Evolutionary conservation across 2,113 vertebrate genomes (phyloP), one percentile per base, ranked within the genome.

Genomic region (Vidua chalybeata): DNA sequence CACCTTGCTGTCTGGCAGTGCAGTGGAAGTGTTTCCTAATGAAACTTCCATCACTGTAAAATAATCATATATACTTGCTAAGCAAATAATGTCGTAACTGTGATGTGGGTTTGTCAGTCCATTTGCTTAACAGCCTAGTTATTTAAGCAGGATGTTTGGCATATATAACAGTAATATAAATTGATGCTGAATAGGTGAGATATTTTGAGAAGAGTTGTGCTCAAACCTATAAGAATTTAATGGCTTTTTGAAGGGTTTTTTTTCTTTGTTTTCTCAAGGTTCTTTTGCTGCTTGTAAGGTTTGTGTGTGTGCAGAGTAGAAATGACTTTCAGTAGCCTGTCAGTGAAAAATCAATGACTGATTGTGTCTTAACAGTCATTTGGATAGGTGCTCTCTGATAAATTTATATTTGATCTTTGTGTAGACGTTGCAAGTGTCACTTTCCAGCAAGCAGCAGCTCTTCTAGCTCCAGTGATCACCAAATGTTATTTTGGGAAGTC

Each of bases 81-180:
- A 80, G 63, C 28, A 89, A 96, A 69, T 91, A 83, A 58, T 54
- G 35, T 73, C 15, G 15, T 87, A 94, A 75, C 80, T 84, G 58
- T 46, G 35, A 48, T 31, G 41, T 77, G 68, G 51, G 43, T 66
- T 84, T 91, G 62, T 56, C 59, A 71, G 66, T 77, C 37, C 59
- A 20, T 93, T 97, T 95, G 88, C 88, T 91, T 81, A 79, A 78
- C 56, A 66, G n/a, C 56, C 37, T 59, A 91, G 62, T 89, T 93
- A 59, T 43, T 84, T 63, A 77, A 74, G 51, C 56, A 95, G 93
- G 64, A 39, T 48, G 43, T 86, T 94, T 95, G 87, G 84, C 81
- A 64, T 82, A 56, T 56, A 9, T 73, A 61, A 46, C 66, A 80
- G 59, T 68, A 78, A 67, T 41, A 73, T 41, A 77, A 93, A 62